Percentiles rank a stretch among this genome's conserved stretches.
phyloP scores from a whole-genome alignment of 1,140 invertebrate genomes.

The Leptinotarsa undecemlineata region DNA sequence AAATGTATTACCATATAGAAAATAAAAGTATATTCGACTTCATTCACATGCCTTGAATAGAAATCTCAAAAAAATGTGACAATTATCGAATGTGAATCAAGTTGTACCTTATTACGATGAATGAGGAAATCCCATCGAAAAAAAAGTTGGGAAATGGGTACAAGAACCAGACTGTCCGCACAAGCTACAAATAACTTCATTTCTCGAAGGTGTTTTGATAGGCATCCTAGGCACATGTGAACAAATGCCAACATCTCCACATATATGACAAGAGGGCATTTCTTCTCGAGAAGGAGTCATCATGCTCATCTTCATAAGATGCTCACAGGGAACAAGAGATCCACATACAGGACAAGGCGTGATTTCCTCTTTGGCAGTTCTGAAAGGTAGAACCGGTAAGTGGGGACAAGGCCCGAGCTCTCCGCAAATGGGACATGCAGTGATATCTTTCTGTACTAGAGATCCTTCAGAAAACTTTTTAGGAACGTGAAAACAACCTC shows the following conservation, averaged over 20 bases:
- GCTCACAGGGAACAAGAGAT: slow-evolving; percentile 7
- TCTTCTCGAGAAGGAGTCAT: slow-evolving; percentile 16
- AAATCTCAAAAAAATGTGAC: too few relatives aligned
- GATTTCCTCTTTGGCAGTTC: neutral
- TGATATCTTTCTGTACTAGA: slow-evolving; percentile 52
- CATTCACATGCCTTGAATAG: too few relatives aligned
- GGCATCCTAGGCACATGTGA: slow-evolving; percentile 9
- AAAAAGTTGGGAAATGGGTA: neutral
- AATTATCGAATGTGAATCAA: too few relatives aligned
- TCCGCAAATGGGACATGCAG: slow-evolving; percentile 62
- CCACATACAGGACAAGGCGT: slow-evolving; percentile 15
- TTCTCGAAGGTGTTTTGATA: slow-evolving; percentile 6
- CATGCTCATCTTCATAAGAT: slow-evolving; percentile 22
- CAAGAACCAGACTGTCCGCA: slow-evolving; percentile 13
- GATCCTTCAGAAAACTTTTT: slow-evolving; percentile 62
- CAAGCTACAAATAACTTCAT: slow-evolving; percentile 10
- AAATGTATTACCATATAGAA: too few relatives aligned
- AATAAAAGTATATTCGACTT: too few relatives aligned
- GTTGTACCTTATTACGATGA: neutral
- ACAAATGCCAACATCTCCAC: slow-evolving; percentile 3
- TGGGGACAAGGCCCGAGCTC: slow-evolving; percentile 36
- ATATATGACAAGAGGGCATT: slow-evolving; percentile 6
- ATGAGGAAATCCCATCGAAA: neutral
- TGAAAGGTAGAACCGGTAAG: neutral
- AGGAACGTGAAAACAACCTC: slow-evolving; percentile 42